These are phyloP conservation scores for Ceyx erithaca DNA, from an alignment of 2,797 vertebrate species.

Conservation along the genomic window DNA sequence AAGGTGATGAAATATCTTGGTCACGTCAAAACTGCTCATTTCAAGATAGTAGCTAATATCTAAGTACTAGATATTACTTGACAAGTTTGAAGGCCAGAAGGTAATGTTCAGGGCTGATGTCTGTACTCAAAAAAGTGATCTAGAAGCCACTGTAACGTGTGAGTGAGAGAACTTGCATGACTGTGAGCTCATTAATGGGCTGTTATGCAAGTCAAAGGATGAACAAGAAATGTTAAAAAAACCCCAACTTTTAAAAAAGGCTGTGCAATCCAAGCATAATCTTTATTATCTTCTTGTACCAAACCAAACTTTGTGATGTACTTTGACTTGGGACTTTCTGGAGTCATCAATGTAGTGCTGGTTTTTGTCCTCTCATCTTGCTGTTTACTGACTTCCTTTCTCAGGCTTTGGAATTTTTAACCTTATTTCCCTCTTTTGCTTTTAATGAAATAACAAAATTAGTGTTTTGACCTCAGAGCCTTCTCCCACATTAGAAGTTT, in stretches of 20 bases:
- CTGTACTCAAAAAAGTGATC: not conserved
- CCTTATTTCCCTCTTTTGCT: not conserved
- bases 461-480: not conserved
- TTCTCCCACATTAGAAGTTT: not conserved
- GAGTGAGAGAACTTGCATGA: not conserved
- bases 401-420: not conserved
- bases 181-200: not conserved
- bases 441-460: not conserved
- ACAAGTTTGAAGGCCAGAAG: not conserved
- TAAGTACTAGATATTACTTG: not conserved
- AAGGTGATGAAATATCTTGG: not conserved
- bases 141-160: not conserved
- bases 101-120: not conserved
- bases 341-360: not conserved
- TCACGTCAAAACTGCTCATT: not conserved
- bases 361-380: not conserved
- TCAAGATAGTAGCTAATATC: not conserved
- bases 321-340: not conserved
- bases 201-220: not conserved
- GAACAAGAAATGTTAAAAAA: not conserved
- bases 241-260: not conserved
- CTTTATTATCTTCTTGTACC: not conserved
- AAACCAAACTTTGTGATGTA: constrained; percentile 2
- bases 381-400: not conserved
- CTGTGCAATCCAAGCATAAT: not conserved